These are phyloP conservation scores for Gonatopus flavifemur DNA, from an alignment of 1,140 invertebrate species.

Conservation along the genomic window DNA sequence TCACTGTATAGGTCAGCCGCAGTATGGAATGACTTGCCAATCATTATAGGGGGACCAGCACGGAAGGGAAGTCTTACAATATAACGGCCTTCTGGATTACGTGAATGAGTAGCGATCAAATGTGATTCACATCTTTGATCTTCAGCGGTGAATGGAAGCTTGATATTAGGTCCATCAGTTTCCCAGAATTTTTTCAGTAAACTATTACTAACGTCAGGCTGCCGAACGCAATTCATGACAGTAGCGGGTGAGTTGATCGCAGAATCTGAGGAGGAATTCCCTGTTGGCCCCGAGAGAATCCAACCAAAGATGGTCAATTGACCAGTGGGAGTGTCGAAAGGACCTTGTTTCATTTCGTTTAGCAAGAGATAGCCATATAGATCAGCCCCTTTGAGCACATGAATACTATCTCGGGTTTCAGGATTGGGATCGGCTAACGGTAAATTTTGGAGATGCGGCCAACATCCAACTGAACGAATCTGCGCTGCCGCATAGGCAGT, in stretches of 20 bases:
- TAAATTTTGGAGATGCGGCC: constrained; percentile 14
- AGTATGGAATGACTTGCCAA: too few relatives aligned
- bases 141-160: neutral
- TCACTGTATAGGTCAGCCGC: too few relatives aligned
- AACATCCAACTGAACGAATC: neutral
- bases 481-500: constrained; percentile 4
- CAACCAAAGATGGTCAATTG: too few relatives aligned
- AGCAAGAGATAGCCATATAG: constrained; percentile 11
- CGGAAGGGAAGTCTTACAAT: too few relatives aligned
- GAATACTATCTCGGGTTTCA: constrained; percentile 1
- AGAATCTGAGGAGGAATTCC: too few relatives aligned
- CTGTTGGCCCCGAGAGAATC: constrained; percentile 13
- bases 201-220: neutral
- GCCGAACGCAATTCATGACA: constrained; percentile 6
- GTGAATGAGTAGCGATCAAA: too few relatives aligned
- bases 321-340: too few relatives aligned
- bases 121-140: neutral
- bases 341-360: constrained; percentile 7
- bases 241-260: neutral
- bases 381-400: constrained; percentile 18
- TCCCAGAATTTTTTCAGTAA: constrained; percentile 34
- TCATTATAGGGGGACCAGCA: too few relatives aligned
- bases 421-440: constrained; percentile 18
- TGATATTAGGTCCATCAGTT: constrained; percentile 29
- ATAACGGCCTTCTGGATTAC: too few relatives aligned